These are phyloP conservation scores for Momotus momota DNA, from an alignment of 2,797 vertebrate species.

Conservation along the genomic window DNA sequence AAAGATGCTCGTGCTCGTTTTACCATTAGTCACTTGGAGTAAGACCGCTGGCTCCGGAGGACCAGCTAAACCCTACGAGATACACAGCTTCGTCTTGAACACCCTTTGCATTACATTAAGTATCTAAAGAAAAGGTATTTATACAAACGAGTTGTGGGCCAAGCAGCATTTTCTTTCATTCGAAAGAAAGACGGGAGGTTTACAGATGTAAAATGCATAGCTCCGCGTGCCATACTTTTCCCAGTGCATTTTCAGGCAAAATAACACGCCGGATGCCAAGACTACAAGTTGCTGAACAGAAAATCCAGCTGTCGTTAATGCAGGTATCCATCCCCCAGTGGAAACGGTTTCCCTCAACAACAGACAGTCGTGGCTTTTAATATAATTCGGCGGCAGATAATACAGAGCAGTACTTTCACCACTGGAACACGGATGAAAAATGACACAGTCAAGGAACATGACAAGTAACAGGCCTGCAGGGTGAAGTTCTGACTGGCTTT, in stretches of 20 bases:
- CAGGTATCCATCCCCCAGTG: background rate
- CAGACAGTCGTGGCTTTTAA: background rate
- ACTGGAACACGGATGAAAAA: slow-evolving; percentile 3
- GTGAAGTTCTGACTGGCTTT: slow-evolving; percentile 41
- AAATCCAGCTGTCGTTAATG: background rate
- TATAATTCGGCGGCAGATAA: background rate
- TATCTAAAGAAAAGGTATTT: slow-evolving; percentile 1
- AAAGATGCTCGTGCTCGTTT: background rate
- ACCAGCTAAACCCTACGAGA: background rate
- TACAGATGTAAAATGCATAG: background rate
- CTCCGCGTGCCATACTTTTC: background rate
- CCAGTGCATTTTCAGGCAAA: background rate
- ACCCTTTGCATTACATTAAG: background rate
- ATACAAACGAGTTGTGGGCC: background rate
- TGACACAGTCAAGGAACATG: background rate
- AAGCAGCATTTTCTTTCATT: background rate
- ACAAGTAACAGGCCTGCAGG: background rate
- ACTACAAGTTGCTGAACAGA: background rate
- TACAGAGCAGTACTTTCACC: slow-evolving; percentile 23
- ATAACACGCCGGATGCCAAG: slow-evolving; percentile 8
- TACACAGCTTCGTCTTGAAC: background rate
- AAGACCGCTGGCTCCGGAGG: background rate
- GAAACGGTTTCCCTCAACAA: background rate
- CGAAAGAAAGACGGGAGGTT: rapidly evolving
- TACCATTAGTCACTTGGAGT: background rate